phyloP scores from a whole-genome alignment of 2,113 vertebrate species.

The Turnix velox region DNA sequence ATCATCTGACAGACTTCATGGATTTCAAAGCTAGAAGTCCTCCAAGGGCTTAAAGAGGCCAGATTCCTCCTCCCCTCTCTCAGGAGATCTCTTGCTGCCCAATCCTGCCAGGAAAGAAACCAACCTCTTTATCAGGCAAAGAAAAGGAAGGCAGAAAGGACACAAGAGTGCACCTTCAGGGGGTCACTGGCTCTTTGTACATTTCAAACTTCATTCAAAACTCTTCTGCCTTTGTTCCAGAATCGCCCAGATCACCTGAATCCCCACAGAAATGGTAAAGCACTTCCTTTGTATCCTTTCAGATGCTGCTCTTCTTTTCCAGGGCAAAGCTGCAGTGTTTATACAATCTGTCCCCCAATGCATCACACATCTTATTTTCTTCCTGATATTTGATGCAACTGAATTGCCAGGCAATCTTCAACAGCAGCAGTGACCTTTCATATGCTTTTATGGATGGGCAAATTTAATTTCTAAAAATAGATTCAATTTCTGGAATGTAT shows the following conservation, averaged over 20 bases:
- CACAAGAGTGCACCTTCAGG: background rate
- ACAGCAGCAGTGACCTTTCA: constrained; percentile 50
- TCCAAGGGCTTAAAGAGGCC: background rate
- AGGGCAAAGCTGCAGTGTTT: background rate
- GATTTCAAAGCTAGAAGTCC: background rate
- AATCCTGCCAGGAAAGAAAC: background rate
- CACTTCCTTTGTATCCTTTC: background rate
- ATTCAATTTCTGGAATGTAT: constrained; percentile 38
- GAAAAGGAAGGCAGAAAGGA: background rate
- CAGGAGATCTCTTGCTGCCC: background rate
- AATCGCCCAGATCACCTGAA: background rate
- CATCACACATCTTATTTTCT: constrained; percentile 22
- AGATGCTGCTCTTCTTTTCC: background rate
- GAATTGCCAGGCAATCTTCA: constrained; percentile 52
- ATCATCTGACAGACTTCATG: background rate
- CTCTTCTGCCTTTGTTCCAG: background rate
- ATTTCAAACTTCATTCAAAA: background rate
- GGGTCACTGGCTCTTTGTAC: background rate
- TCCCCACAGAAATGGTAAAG: background rate
- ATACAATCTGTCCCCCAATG: constrained; percentile 1
- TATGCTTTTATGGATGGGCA: constrained; percentile 45
- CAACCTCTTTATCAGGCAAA: background rate
- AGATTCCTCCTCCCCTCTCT: background rate
- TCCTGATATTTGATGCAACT: constrained; percentile 34
- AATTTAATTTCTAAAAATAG: constrained; percentile 62